Evolutionary conservation across 2,888 invertebrate genomes (phyloP), one percentile per base, ranked within the genome.

Genomic region (Habroteleia sp.): DNA sequence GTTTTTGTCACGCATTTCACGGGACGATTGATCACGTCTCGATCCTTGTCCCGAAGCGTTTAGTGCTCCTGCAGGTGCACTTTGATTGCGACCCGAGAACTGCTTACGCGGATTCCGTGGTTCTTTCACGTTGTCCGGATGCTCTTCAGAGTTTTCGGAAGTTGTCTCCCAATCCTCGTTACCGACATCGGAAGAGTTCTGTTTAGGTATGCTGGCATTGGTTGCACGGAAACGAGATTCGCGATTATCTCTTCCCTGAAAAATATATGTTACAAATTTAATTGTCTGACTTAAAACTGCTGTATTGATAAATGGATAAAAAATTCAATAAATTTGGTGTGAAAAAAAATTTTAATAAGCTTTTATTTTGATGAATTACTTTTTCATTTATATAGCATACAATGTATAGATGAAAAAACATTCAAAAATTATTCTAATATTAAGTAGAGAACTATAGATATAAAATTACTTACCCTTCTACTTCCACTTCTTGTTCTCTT

Each of bases 131-230:
- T 89, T 89, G 60, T 88, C 90, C 5, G 83, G 76, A 33, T 89
- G 90, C 13, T 86, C 88, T 74, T 93, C 95, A 87, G 95, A 95
- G 89, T 94, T 94, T 88, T 96, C 96, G 3, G 95, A 94, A 10
- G 94, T 95, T 37, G 95, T 94, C 86, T 95, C 95, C 93, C 94
- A 94, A 82, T 94, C 91, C 81, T 92, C 93, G 78, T 92, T 92
- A 74, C 91, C 91, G 5, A 91, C 90, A 71, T 89, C 89, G 2
- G 85, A 80, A 0, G 86, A 85, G 41, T 85, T 83, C 41, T 87
- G 87, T 54, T 88, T 88, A 6, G 83, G 74, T 6, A 82, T 79
- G 20, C 80, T 82, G 10, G 79, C 69, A 23, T 81, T 80, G 11
- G 79, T 80, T 0, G 81, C 76, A 3, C 86, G 85, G 11, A 81